Evolutionary conservation across 2,797 vertebrate genomes (phyloP), one percentile per base, ranked within the genome.

Genomic region (Zalophus californianus): DNA sequence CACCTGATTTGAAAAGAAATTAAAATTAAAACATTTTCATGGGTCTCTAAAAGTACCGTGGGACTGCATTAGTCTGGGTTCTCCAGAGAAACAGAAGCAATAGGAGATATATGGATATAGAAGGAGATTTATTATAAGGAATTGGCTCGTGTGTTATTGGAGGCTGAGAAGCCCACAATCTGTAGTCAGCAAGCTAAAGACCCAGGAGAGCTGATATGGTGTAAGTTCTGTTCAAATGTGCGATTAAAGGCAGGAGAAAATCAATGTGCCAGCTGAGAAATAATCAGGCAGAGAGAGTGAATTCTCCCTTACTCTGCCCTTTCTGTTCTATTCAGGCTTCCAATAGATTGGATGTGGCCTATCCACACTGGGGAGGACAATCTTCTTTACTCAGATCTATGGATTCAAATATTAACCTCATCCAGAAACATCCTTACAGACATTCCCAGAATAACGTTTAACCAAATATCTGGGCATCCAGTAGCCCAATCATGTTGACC

Each of bases 1-100:
- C 64, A 93, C 38, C 56, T 66, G 62, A 87, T 77, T 93, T 96
- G 56, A 25, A 52, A 66, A 68, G 29, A 90, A 80, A 56, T 38
- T 68, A 66, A 86, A 85, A n/a, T 18, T 20, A 56, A 35, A 78
- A 48, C 29, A 68, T 56, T 78, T 78, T 86, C 77, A 68, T 7
- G 4, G 60, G 23, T 25, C 83, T 21, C 54, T 83, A 32, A 58
- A 90, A 90, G 48, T 87, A 48, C 35, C 6, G 21, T 70, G 48
- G 27, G n/a, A 9, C 72, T 79, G 3, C 77, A 41, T 78, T 84
- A 62, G 29, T 56, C 58, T 87, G 75, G 41, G 41, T 80, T 86
- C 62, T 78, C 32, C 14, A 77, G 52, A 84, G 23, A 83, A 82
- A 89, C 29, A 97, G n/a, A 96, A 80, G 27, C 18, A n/a, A 44